These are phyloP conservation scores for Malachius bipustulatus DNA, from an alignment of 2,888 invertebrate genomes.

Conservation along the genomic window DNA sequence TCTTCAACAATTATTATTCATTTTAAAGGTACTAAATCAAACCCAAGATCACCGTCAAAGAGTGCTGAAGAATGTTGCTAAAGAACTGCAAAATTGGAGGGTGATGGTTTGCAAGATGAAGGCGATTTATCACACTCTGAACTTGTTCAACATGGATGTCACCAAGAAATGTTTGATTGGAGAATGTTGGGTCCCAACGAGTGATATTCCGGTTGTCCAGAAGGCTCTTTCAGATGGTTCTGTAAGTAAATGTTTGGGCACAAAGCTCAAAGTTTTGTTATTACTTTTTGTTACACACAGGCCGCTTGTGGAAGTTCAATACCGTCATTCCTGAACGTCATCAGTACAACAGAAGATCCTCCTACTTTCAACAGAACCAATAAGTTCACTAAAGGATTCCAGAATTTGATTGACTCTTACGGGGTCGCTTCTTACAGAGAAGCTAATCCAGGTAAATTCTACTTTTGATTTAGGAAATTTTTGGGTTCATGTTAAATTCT, in stretches of 20 bases:
- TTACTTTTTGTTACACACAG: constrained; percentile 25
- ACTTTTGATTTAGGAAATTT: not conserved
- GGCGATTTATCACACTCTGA: constrained; percentile 64
- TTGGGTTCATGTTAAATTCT: constrained; percentile 5
- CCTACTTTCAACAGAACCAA: constrained; percentile 65
- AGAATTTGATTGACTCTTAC: constrained; percentile 63
- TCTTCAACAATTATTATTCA: not conserved
- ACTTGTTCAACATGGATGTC: constrained; percentile 62
- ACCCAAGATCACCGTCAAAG: constrained; percentile 80
- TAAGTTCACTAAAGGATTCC: constrained; percentile 64
- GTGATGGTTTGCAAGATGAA: constrained; percentile 70
- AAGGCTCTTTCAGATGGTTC: constrained; percentile 72
- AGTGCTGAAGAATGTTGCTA: constrained; percentile 72
- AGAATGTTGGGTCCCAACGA: constrained; percentile 62
- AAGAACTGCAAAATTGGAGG: constrained; percentile 80
- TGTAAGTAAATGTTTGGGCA: constrained; percentile 38
- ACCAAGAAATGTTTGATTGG: constrained; percentile 60
- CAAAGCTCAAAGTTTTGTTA: not conserved
- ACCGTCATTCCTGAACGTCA: constrained; percentile 59
- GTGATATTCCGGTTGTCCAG: constrained; percentile 60
- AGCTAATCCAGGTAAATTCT: constrained; percentile 47
- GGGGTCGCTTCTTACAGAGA: constrained; percentile 66
- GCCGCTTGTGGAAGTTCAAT: constrained; percentile 51
- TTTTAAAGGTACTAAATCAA: constrained; percentile 62
- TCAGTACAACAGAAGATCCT: constrained; percentile 50